Base-by-base conservation (phyloP, 2,113 vertebrate species). In the Aspidoscelis tigris region DNA sequence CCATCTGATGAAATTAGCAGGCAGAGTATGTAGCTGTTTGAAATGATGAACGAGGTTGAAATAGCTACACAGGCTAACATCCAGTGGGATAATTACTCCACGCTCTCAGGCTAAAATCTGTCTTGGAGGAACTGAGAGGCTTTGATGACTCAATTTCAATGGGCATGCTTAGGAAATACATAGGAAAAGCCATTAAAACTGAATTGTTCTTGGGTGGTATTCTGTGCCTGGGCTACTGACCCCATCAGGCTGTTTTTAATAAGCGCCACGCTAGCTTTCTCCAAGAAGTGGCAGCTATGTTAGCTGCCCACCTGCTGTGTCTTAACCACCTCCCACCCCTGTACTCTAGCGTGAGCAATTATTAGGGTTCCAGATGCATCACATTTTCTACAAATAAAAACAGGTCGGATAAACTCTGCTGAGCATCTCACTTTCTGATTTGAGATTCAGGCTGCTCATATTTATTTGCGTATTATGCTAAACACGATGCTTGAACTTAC, bases 131-230 rank as follows among this genome's bases (percentile, higher is more conserved):
- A 96, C 94, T 89, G 93, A 96, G 95, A 97, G 95, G 96, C 96
- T 98, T 98, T 99, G 98, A 99, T 99, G 98, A 97, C 98, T 99
- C 98, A 98, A 98, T 99, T 98, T 98, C 97, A 98, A 97, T 96
- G 96, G 96, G 95, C 95, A 92, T 96, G 96, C 97, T 97, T 97
- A 97, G 97, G 97, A 98, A 97, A 98, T 98, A 98, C 98, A 97
- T 97, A 98, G 97, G 99, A 98, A 99, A 99, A 99, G 97, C 98
- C 97, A 99, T 99, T 99, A 99, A 99, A 98, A 98, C 98, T 97
- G 96, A 99, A 99, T 99, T 99, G 97, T 99, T 99, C 97, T 98
- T 97, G 97, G 97, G 97, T 96, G 95, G 97, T 96, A 97, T 97
- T 96, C 92, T 93, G 95, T 95, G 93, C 94, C 95, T 92, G 92